Evolutionary conservation across 2,888 invertebrate genomes (phyloP).

Genomic region (Belgica antarctica): DNA sequence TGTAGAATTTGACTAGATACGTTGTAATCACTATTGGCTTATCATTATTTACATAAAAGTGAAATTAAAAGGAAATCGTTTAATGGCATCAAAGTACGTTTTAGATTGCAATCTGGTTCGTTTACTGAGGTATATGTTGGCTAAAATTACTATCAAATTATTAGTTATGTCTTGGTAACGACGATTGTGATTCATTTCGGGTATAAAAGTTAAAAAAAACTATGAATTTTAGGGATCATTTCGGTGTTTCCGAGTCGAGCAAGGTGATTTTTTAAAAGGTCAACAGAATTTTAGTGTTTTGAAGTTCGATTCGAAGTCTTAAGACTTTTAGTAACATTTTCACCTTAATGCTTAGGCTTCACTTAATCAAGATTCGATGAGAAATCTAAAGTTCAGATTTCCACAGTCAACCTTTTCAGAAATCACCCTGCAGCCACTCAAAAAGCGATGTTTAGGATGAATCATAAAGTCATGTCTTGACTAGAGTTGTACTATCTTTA

Average conservation of each 20-base stretch:
- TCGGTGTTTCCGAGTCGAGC: too few relatives aligned
- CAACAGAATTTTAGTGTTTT: too few relatives aligned
- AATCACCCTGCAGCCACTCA: neutral
- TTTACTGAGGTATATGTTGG: slow-evolving; percentile 17
- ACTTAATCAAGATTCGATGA: too few relatives aligned
- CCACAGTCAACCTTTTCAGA: too few relatives aligned
- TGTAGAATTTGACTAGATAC: slow-evolving; percentile 44
- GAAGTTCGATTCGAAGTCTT: too few relatives aligned
- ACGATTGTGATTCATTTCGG: neutral
- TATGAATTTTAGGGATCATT: too few relatives aligned
- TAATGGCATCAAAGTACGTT: slow-evolving; percentile 2
- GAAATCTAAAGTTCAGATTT: too few relatives aligned
- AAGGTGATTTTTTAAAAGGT: too few relatives aligned
- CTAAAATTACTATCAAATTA: too few relatives aligned
- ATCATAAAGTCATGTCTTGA: slow-evolving; percentile 5
- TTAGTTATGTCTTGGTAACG: neutral
- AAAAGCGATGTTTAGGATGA: neutral
- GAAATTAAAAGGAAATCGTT: slow-evolving; percentile 1
- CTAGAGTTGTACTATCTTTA: slow-evolving; percentile 26
- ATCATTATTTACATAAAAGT: slow-evolving; percentile 38
- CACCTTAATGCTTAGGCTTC: too few relatives aligned
- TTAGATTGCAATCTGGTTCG: slow-evolving; percentile 23
- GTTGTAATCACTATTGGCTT: slow-evolving; percentile 33
- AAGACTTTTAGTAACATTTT: too few relatives aligned
- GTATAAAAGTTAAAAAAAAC: neutral